Evolutionary conservation across 2,888 invertebrate species (phyloP).

Genomic region (Subacronicta megacephala): DNA sequence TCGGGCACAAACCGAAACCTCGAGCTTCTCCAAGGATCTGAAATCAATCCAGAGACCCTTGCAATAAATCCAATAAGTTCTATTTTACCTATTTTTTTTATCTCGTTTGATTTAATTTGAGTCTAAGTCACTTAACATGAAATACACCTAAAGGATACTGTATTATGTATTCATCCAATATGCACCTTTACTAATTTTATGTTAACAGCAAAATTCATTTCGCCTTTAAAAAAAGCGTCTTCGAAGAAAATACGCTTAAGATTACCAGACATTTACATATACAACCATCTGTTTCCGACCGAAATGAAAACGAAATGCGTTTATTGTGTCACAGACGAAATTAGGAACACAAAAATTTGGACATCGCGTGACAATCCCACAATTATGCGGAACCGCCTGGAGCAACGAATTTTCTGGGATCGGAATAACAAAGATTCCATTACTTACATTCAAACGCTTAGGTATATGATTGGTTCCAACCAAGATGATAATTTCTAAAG

Average conservation of each 20-base stretch:
- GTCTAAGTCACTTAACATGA: neutral
- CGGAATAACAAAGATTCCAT: constrained; percentile 74
- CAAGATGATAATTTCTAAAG: constrained; percentile 84
- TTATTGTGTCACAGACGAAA: constrained; percentile 45
- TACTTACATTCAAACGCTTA: constrained; percentile 54
- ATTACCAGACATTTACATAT: constrained; percentile 44
- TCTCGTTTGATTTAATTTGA: too few relatives aligned
- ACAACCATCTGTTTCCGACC: constrained; percentile 30
- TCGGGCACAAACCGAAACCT: too few relatives aligned
- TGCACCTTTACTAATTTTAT: constrained; percentile 51
- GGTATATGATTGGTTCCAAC: constrained; percentile 55
- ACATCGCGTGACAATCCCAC: constrained; percentile 67
- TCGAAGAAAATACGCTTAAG: constrained; percentile 17
- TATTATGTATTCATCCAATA: constrained; percentile 35
- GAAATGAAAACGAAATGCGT: constrained; percentile 42
- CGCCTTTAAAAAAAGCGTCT: constrained; percentile 24
- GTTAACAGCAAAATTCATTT: constrained; percentile 12
- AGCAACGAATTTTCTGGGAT: constrained; percentile 60
- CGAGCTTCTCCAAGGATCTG: too few relatives aligned
- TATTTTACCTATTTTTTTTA: too few relatives aligned
- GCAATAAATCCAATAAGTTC: too few relatives aligned
- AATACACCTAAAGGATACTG: constrained; percentile 4
- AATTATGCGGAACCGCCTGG: constrained; percentile 57
- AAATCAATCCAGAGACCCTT: too few relatives aligned
- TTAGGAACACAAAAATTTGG: constrained; percentile 44